phyloP scores from a whole-genome alignment of 2,888 invertebrate species.

The Eupithecia subumbrata region DNA sequence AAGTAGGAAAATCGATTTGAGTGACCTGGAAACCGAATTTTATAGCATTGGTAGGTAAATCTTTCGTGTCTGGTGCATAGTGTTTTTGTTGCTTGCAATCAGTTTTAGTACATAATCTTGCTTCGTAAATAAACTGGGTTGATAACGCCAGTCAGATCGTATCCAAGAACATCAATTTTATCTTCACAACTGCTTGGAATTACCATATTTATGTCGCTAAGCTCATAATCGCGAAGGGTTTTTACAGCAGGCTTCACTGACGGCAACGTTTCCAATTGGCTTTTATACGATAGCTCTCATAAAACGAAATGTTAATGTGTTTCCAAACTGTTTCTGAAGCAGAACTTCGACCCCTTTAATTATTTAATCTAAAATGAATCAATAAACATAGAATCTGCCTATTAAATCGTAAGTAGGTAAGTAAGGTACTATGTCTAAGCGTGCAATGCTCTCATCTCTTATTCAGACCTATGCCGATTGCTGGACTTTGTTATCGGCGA shows the following conservation, averaged over 20 bases:
- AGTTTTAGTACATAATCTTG: constrained; percentile 6
- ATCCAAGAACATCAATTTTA: constrained; percentile 16
- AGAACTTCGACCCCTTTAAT: constrained; percentile 7
- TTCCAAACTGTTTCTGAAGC: constrained; percentile 6
- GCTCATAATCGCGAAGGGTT: constrained; percentile 22
- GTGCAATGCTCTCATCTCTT: neutral
- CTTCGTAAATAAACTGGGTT: constrained; percentile 9
- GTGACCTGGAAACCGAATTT: constrained; percentile 38
- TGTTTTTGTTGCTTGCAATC: constrained; percentile 5
- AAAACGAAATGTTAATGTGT: constrained; percentile 16
- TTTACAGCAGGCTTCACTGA: constrained; percentile 14
- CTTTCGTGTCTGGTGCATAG: constrained; percentile 11
- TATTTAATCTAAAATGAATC: constrained; percentile 10
- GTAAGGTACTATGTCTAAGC: neutral
- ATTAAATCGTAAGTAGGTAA: neutral
- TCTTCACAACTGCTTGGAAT: constrained; percentile 20
- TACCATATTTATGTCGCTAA: constrained; percentile 23
- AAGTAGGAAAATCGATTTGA: constrained; percentile 41
- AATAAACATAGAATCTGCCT: constrained; percentile 6
- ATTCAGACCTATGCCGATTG: constrained; percentile 3
- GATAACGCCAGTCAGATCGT: constrained; percentile 9
- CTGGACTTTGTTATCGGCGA: constrained; percentile 1
- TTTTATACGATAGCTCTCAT: constrained; percentile 12
- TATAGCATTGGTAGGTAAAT: constrained; percentile 17
- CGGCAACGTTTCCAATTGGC: constrained; percentile 16